Evolutionary conservation across 2,888 invertebrate species (phyloP).

Genomic region (Ethmia dodecea): DNA sequence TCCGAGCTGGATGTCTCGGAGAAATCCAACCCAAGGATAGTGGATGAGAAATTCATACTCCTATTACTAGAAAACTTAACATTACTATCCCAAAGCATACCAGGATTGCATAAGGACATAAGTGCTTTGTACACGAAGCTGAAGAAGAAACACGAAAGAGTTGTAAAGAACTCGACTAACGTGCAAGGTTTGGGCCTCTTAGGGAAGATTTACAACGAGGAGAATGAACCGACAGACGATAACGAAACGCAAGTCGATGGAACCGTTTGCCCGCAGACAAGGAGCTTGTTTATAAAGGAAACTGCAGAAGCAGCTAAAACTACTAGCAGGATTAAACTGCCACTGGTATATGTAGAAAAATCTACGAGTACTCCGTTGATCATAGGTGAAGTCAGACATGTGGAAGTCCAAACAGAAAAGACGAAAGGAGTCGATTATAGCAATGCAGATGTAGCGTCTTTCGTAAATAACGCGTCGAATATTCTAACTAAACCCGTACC

Average conservation of each 20-base stretch:
- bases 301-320: too few relatives aligned
- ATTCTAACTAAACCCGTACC: too few relatives aligned
- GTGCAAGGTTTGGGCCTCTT: slow-evolving; percentile 33
- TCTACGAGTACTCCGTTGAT: too few relatives aligned
- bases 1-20: slow-evolving; percentile 34
- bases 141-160: slow-evolving; percentile 43
- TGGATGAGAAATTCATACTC: slow-evolving; percentile 56
- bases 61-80: slow-evolving; percentile 52
- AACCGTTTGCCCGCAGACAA: slow-evolving; percentile 3
- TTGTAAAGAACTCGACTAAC: slow-evolving; percentile 16
- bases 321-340: too few relatives aligned
- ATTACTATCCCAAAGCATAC: slow-evolving; percentile 43
- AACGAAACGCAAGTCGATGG: slow-evolving; percentile 30
- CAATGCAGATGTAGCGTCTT: too few relatives aligned
- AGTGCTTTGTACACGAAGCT: slow-evolving; percentile 41
- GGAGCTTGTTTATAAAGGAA: too few relatives aligned
- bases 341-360: too few relatives aligned
- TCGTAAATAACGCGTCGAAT: too few relatives aligned
- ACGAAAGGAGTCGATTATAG: too few relatives aligned
- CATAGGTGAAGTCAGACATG: too few relatives aligned
- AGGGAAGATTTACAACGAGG: slow-evolving; percentile 49
- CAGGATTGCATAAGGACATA: slow-evolving; percentile 48
- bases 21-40: slow-evolving; percentile 34
- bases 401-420: too few relatives aligned
- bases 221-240: slow-evolving; percentile 24